Evolutionary conservation across 2,113 vertebrate species (phyloP).

Genomic region (Tragelaphus strepsiceros): DNA sequence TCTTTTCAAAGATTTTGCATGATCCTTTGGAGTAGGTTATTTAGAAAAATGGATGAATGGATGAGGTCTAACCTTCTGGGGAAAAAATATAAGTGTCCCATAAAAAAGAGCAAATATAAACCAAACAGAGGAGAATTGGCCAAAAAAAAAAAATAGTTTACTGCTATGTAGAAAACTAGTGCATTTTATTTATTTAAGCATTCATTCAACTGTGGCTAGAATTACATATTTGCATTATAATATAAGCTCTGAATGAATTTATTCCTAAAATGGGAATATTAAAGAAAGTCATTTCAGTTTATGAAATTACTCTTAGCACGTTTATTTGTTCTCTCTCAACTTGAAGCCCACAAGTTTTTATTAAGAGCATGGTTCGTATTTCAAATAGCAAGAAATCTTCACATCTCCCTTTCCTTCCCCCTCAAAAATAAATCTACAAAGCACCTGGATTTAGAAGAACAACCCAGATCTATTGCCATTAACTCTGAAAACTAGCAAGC

Average conservation of each 20-base stretch:
- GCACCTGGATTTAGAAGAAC: constrained; percentile 72
- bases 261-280: constrained; percentile 53
- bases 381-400: constrained; percentile 68
- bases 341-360: constrained; percentile 69
- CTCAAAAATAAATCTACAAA: constrained; percentile 72
- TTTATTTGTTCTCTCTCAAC: constrained; percentile 73
- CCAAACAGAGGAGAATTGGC: background rate
- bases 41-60: constrained; percentile 34
- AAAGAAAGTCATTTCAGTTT: constrained; percentile 66
- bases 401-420: constrained; percentile 16
- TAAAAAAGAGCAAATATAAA: constrained; percentile 39
- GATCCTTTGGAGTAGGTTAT: constrained; percentile 40
- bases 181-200: background rate
- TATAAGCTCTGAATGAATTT: constrained; percentile 43
- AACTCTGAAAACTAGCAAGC: constrained; percentile 76
- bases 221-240: constrained; percentile 43
- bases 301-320: constrained; percentile 71
- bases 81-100: background rate
- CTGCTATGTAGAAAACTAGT: background rate
- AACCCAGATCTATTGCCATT: constrained; percentile 70
- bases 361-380: constrained; percentile 66
- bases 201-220: background rate
- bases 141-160: background rate
- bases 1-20: constrained; percentile 51
- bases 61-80: background rate